These are phyloP conservation scores for Perizoma flavofasciatum DNA, from an alignment of 2,888 invertebrate species.

Conservation along the genomic window DNA sequence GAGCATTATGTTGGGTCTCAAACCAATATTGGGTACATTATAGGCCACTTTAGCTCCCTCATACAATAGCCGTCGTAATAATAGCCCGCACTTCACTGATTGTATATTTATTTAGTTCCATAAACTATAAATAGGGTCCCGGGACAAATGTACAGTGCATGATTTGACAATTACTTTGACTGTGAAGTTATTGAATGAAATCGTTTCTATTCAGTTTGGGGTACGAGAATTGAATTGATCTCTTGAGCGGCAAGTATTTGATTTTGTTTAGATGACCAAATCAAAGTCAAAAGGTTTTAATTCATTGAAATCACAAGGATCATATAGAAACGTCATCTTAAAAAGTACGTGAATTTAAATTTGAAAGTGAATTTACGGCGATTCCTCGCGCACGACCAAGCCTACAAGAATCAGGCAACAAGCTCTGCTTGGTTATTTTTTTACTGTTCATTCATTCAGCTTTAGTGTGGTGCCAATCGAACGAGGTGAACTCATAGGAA, in stretches of 20 bases:
- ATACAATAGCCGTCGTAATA: constrained; percentile 27
- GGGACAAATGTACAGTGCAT: constrained; percentile 64
- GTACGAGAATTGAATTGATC: constrained; percentile 10
- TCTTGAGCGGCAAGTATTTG: background rate
- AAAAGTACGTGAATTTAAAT: too few relatives aligned
- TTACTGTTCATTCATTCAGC: too few relatives aligned
- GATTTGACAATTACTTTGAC: constrained; percentile 72
- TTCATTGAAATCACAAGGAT: too few relatives aligned
- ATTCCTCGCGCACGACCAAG: too few relatives aligned
- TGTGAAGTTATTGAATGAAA: constrained; percentile 73
- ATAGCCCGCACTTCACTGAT: constrained; percentile 55
- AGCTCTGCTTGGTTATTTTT: too few relatives aligned
- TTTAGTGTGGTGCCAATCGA: too few relatives aligned
- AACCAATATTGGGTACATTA: constrained; percentile 40
- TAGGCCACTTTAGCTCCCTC: constrained; percentile 47
- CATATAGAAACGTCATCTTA: too few relatives aligned
- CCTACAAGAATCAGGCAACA: too few relatives aligned
- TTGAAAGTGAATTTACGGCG: too few relatives aligned
- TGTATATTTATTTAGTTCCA: constrained; percentile 44
- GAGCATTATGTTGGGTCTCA: constrained; percentile 39
- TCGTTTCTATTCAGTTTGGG: constrained; percentile 38
- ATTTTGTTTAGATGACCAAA: background rate
- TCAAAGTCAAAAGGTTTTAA: too few relatives aligned
- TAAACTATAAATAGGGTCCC: constrained; percentile 38
- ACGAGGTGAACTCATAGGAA: too few relatives aligned